A percentile compares a stretch with the other conserved stretches of the same genome.
Evolutionary conservation across 2,888 invertebrate species (phyloP).

Genomic region (Temnothorax unifasciatus): DNA sequence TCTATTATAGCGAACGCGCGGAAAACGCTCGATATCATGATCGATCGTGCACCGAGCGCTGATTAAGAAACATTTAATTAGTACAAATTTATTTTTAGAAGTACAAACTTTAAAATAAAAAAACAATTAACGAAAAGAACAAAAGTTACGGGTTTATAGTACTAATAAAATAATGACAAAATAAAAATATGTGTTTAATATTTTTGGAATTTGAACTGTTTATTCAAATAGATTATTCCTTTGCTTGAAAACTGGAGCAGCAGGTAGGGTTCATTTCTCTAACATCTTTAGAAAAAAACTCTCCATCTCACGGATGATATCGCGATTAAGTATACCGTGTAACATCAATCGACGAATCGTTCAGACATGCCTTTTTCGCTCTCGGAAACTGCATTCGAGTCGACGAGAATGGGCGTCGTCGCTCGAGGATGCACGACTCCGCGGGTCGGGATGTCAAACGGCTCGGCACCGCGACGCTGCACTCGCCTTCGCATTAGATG

Average conservation of each 20-base stretch:
- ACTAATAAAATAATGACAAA: not conserved
- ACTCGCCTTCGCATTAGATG: conserved; percentile 47
- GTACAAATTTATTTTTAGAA: not conserved
- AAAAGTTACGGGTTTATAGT: not conserved
- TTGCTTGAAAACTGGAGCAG: not conserved
- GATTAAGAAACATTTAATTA: not conserved
- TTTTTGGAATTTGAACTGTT: not conserved
- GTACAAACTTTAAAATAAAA: not conserved
- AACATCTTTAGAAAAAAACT: not conserved
- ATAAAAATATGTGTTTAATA: not conserved
- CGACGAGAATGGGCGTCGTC: conserved; percentile 68
- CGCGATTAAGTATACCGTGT: conserved; percentile 5
- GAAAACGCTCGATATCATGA: conserved; percentile 5
- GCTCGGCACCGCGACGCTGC: conserved; percentile 60
- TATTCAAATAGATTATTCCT: not conserved
- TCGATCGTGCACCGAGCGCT: not conserved
- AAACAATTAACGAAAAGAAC: not conserved
- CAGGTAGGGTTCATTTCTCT: not conserved
- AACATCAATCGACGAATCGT: conserved; percentile 13
- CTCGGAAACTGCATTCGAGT: conserved; percentile 38
- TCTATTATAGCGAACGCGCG: conserved; percentile 26
- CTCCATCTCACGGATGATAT: not conserved
- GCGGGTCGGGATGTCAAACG: conserved; percentile 81
- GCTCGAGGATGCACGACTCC: conserved; percentile 73
- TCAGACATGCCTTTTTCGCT: not conserved